phyloP scores from a whole-genome alignment of 1,140 invertebrate genomes.

The Chrysopa pallens region DNA sequence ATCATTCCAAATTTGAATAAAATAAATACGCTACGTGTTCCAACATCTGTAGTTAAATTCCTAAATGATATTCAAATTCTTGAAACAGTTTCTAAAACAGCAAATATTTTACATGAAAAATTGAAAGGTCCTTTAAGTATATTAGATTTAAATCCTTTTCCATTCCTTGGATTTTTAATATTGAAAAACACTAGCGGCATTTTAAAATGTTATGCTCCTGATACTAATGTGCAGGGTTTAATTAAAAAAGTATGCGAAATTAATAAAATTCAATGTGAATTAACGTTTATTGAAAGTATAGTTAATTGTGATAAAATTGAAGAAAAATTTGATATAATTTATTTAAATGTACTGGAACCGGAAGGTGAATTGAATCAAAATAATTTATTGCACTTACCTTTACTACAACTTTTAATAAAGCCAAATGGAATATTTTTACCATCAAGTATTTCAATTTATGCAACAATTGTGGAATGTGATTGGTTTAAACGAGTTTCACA shows the following conservation, averaged over 20 bases:
- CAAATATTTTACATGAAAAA: conserved; percentile 7
- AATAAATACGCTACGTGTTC: conserved; percentile 9
- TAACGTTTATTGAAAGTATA: conserved; percentile 12
- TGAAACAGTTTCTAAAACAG: conserved; percentile 9
- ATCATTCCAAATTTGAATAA: conserved; percentile 14
- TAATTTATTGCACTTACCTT: conserved; percentile 8
- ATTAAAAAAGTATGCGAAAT: conserved; percentile 13
- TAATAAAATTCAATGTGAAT: conserved; percentile 11
- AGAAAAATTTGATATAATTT: conserved; percentile 18
- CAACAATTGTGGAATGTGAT: conserved; percentile 16
- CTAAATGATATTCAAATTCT: conserved; percentile 20
- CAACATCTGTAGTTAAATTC: conserved; percentile 15
- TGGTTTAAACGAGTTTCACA: conserved; percentile 15
- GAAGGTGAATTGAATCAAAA: conserved; percentile 5
- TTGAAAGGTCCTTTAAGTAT: conserved; percentile 10
- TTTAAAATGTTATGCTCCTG: conserved; percentile 15
- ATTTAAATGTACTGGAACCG: conserved; percentile 9
- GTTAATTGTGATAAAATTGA: conserved; percentile 19
- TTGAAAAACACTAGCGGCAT: conserved; percentile 13
- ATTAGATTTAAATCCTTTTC: conserved; percentile 22
- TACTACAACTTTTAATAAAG: conserved; percentile 13
- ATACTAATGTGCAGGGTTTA: conserved; percentile 8
- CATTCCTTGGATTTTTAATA: conserved; percentile 18
- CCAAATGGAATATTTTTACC: conserved; percentile 22
- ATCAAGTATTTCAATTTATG: conserved; percentile 17